Evolutionary conservation across 2,113 vertebrate species (phyloP), one percentile per base, ranked within the genome.

Genomic region (Cranoglanis bouderius): DNA sequence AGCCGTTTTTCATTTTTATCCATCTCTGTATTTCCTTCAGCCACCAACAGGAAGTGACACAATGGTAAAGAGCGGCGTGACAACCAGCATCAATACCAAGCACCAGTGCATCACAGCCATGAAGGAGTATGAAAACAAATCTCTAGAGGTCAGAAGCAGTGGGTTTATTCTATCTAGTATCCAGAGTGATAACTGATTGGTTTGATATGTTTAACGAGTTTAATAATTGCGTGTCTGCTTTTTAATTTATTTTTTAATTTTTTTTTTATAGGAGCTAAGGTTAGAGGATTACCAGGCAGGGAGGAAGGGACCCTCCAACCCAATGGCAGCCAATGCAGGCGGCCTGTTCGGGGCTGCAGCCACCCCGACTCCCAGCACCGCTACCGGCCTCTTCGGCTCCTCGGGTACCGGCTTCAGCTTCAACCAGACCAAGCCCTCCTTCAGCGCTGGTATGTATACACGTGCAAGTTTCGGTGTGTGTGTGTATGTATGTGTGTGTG

Each of bases 81-180:
- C 98, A 90, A 99, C 98, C 0, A 99, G 96, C 93, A 99, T 99
- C 95, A 99, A 97, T 91, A 99, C 98, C 77, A 99, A 99, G 87
- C 98, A 99, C 91, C 98, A 99, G 84, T 99, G 98, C 89, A 99
- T 99, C 91, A 99, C 98, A 6, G 98, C 98, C 84, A 99, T 99
- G 98, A 99, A 99, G 91, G 98, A 99, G 75, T 99, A 99, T 0
- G 98, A 99, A 92, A 99, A 97, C 95, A 98, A 98, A 87, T 97
- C 97, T 3, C 91, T 98, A 0, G 97, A 97, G 96, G 97, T 97
- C 77, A 92, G 86, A 40, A 75, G 19, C 21, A 81, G 32, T 12
- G 6, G 9, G 32, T 38, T 82, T 78, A 32, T 61, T 80, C 13
- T 67, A 18, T 81, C 6, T 24, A 38, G n/a, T 57, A 32, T 40